Conservation (phyloP, 2,888 invertebrate genomes). For the Andricus quercusramuli region DNA sequence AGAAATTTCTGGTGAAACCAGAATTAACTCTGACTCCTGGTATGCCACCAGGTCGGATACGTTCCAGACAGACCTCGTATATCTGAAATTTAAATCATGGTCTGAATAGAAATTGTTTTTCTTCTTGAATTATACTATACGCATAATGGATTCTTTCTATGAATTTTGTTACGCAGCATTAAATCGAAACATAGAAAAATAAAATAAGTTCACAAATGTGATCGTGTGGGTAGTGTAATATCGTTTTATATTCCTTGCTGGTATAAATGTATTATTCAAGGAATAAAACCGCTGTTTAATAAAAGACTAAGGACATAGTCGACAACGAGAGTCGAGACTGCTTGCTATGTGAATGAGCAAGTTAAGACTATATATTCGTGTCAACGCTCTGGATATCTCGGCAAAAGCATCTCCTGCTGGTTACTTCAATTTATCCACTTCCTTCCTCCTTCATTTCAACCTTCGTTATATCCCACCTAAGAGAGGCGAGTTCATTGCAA, state of each 20-base stretch:
- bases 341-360: slow-evolving; percentile 19
- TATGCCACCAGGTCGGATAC: too few relatives aligned
- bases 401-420: background rate
- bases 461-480: background rate
- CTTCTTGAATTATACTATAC: background rate
- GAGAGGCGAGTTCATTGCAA: slow-evolving; percentile 11
- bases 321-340: background rate
- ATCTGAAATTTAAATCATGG: too few relatives aligned
- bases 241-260: background rate
- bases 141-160: background rate
- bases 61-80: too few relatives aligned
- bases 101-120: background rate
- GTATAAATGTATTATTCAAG: slow-evolving; percentile 9
- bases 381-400: slow-evolving; percentile 26
- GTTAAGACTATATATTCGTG: slow-evolving; percentile 31
- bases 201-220: background rate
- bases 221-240: background rate
- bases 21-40: too few relatives aligned
- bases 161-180: background rate
- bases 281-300: slow-evolving; percentile 36
- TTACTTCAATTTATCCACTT: slow-evolving; percentile 25
- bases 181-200: background rate
- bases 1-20: too few relatives aligned
- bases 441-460: slow-evolving; percentile 19
- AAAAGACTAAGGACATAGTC: slow-evolving; percentile 18